These are phyloP conservation scores for Amazona vittata DNA, from an alignment of 2,113 vertebrate genomes.

Conservation along the genomic window DNA sequence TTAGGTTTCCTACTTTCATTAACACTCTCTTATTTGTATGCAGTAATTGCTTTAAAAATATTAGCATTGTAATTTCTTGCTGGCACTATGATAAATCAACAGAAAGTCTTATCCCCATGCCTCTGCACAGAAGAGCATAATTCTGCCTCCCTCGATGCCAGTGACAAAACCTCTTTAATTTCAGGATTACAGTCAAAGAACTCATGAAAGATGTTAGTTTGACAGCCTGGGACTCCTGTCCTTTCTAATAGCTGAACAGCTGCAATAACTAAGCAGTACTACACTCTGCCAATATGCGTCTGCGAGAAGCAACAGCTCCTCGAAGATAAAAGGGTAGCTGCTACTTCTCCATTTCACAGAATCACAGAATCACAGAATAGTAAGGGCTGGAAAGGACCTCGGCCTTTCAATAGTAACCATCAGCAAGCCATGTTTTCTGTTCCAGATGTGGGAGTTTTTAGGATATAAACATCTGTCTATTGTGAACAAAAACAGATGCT, in stretches of 20 bases:
- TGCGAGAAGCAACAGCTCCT: not conserved
- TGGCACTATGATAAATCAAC: slow-evolving; percentile 9
- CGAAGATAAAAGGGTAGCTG: not conserved
- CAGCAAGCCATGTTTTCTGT: not conserved
- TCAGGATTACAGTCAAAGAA: not conserved
- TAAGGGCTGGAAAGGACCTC: no score
- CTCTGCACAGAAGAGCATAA: not conserved
- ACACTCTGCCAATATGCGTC: not conserved
- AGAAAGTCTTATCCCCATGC: not conserved
- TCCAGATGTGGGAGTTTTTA: not conserved
- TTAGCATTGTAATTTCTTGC: slow-evolving; percentile 34
- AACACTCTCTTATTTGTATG: slow-evolving; percentile 57
- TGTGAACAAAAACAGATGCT: not conserved
- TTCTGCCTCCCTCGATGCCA: not conserved
- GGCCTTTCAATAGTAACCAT: not conserved
- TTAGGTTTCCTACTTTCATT: slow-evolving; percentile 56
- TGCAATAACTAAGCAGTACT: not conserved
- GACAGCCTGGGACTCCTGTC: not conserved
- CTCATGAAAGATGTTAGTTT: not conserved
- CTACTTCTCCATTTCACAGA: not conserved
- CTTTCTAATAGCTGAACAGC: not conserved
- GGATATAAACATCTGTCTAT: slow-evolving; percentile 6
- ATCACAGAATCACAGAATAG: no score
- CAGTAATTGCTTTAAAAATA: slow-evolving; percentile 65
- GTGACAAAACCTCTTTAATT: slow-evolving; percentile 8